Evolutionary conservation across 1,140 invertebrate species (phyloP).

Genomic region (Delia radicum): DNA sequence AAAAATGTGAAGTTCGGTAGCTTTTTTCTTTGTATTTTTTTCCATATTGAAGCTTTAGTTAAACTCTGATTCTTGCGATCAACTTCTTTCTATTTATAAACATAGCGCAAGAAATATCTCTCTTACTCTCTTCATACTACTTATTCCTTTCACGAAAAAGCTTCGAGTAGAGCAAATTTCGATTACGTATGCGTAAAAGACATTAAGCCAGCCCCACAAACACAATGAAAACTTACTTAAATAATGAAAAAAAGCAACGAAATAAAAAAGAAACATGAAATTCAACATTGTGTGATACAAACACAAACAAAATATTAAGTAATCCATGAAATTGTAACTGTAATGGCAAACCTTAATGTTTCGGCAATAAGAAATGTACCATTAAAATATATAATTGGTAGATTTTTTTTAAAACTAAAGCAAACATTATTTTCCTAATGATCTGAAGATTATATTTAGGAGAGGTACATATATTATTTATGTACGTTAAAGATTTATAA

Average conservation of each 20-base stretch:
- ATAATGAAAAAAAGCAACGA: background rate
- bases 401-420: too few relatives aligned
- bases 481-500: background rate
- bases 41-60: background rate
- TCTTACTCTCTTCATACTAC: background rate
- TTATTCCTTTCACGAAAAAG: constrained; percentile 21
- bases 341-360: background rate
- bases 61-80: constrained; percentile 11
- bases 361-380: background rate
- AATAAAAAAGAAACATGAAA: background rate
- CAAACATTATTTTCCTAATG: too few relatives aligned
- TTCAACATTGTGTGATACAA: too few relatives aligned
- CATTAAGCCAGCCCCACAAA: background rate
- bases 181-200: constrained; percentile 15
- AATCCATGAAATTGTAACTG: background rate
- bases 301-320: background rate
- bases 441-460: too few relatives aligned
- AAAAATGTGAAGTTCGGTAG: too few relatives aligned
- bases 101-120: background rate
- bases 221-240: background rate
- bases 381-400: background rate
- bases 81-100: constrained; percentile 1
- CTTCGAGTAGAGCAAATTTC: background rate
- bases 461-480: too few relatives aligned
- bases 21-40: too few relatives aligned